Evolutionary conservation across 2,888 invertebrate species (phyloP).

Genomic region (Idaea dimidiata): DNA sequence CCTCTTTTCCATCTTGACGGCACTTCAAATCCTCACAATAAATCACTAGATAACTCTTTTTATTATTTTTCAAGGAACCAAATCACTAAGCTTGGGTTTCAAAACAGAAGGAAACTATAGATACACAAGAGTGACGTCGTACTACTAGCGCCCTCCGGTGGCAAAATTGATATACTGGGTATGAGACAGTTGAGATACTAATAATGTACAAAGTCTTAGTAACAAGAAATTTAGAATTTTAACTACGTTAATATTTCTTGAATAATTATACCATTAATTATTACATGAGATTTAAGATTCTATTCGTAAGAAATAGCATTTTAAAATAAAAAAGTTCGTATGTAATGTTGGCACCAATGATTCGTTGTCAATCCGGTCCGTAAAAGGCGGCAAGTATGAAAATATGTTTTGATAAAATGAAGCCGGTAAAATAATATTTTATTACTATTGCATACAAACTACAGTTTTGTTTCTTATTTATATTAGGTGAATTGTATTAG

Average conservation of each 20-base stretch:
- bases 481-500: not conserved
- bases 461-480: not conserved
- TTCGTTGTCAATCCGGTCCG: constrained; percentile 38
- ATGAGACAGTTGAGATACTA: constrained; percentile 44
- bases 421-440: constrained; percentile 21
- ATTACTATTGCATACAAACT: not conserved
- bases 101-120: constrained; percentile 82
- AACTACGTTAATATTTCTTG: not conserved
- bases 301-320: not conserved
- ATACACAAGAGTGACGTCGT: constrained; percentile 77
- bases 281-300: not conserved
- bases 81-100: constrained; percentile 80
- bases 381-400: constrained; percentile 52
- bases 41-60: constrained; percentile 56
- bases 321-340: not conserved
- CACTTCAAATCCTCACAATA: constrained; percentile 51
- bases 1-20: constrained; percentile 92
- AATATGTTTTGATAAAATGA: constrained; percentile 38
- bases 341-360: constrained; percentile 44
- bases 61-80: constrained; percentile 67
- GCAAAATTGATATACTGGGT: constrained; percentile 57
- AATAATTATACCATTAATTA: not conserved
- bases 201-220: constrained; percentile 3
- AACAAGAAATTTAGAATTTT: not conserved
- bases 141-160: constrained; percentile 71